Percentiles rank a stretch among this genome's conserved stretches.
These are phyloP conservation scores for Apis cerana DNA, from an alignment of 1,140 invertebrate species.

Conservation along the genomic window DNA sequence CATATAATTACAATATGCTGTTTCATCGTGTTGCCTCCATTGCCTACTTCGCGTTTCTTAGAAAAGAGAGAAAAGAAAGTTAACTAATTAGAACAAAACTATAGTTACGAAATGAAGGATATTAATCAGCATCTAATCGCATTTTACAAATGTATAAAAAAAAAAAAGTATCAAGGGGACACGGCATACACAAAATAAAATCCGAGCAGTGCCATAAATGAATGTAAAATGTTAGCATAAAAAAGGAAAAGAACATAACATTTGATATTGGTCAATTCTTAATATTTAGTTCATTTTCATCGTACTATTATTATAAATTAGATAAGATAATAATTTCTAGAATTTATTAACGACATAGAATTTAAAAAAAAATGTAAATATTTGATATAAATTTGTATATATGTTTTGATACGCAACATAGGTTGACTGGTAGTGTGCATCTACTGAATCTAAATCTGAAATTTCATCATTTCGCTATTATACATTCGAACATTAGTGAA, in stretches of 20 bases:
- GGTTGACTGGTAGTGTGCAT: slow-evolving; percentile 42
- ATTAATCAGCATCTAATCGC: slow-evolving; percentile 37
- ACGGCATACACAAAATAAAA: slow-evolving; percentile 50
- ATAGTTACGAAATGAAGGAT: slow-evolving; percentile 37
- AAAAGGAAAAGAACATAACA: slow-evolving; percentile 21
- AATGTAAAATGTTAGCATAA: slow-evolving; percentile 60
- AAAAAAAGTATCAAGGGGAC: slow-evolving; percentile 14
- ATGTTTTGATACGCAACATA: slow-evolving; percentile 61
- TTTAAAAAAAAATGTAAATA: slow-evolving; percentile 69
- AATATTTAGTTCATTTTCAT: slow-evolving; percentile 59
- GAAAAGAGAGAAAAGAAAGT: neutral
- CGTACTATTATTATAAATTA: slow-evolving; percentile 45
- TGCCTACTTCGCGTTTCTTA: slow-evolving; percentile 33
- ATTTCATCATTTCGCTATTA: slow-evolving; percentile 42
- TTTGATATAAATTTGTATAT: slow-evolving; percentile 67
- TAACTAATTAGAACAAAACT: slow-evolving; percentile 31
- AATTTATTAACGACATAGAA: slow-evolving; percentile 51
- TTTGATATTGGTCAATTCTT: slow-evolving; percentile 60
- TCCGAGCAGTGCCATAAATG: slow-evolving; percentile 60
- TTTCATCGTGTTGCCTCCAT: slow-evolving; percentile 34
- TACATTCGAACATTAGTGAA: slow-evolving; percentile 54
- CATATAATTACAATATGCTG: slow-evolving; percentile 25
- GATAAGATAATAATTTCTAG: slow-evolving; percentile 58
- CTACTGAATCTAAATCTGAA: slow-evolving; percentile 47
- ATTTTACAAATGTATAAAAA: slow-evolving; percentile 44